Evolutionary conservation across 2,113 vertebrate species (phyloP).

Genomic region (Corydoras maculifer): DNA sequence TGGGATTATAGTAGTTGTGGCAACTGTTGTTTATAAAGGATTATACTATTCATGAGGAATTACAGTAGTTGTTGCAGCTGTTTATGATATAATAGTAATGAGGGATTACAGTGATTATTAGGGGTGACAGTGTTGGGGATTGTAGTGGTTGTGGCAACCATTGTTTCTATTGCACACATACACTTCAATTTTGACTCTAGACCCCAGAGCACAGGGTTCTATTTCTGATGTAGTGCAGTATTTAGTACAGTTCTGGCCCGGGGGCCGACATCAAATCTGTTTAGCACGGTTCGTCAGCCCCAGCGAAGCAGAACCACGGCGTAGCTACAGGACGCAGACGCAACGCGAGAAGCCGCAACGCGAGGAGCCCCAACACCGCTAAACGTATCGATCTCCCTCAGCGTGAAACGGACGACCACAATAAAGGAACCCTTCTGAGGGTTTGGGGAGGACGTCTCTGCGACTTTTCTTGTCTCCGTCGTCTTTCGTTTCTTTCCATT

Average conservation of each 20-base stretch:
- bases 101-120: too few species aligned
- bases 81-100: too few species aligned
- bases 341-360: conserved; percentile 28
- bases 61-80: too few species aligned
- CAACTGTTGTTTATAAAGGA: too few species aligned
- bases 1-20: too few species aligned
- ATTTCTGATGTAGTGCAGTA: too few species aligned
- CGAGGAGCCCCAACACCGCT: conserved; percentile 30
- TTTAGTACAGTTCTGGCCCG: neutral
- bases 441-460: neutral
- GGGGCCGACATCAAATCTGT: conserved; percentile 15
- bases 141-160: too few species aligned
- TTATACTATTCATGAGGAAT: too few species aligned
- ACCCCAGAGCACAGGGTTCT: too few species aligned
- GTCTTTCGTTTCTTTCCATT: neutral
- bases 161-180: too few species aligned
- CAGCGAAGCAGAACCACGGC: conserved; percentile 20
- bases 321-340: conserved; percentile 11
- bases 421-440: conserved; percentile 52
- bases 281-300: conserved; percentile 21
- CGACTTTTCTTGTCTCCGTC: neutral
- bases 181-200: too few species aligned
- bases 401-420: conserved; percentile 52
- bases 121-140: too few species aligned
- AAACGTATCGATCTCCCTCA: conserved; percentile 58